Percentiles rank a stretch among this genome's conserved stretches.
phyloP scores from a whole-genome alignment of 2,888 invertebrate species.

The Dryocosmus kuriphilus region DNA sequence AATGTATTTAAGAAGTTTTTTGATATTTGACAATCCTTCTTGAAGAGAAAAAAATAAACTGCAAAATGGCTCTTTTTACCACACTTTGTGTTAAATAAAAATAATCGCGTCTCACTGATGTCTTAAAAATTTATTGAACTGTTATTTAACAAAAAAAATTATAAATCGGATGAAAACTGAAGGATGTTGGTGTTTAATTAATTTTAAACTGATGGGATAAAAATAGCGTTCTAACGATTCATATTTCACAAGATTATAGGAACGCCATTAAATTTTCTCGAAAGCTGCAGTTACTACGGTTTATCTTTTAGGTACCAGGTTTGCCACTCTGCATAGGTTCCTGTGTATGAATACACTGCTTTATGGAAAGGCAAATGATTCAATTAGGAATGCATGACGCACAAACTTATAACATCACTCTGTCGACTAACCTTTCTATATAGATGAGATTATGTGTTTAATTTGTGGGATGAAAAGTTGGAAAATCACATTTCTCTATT shows the following conservation, averaged over 20 bases:
- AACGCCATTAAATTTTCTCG: slow-evolving; percentile 37
- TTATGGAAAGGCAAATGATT: background rate
- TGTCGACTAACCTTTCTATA: background rate
- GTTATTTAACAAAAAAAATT: too few species aligned
- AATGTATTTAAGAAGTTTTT: too few species aligned
- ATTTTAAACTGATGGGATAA: slow-evolving; percentile 28
- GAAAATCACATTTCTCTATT: background rate
- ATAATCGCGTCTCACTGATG: too few species aligned
- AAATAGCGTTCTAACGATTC: slow-evolving; percentile 36
- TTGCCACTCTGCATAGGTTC: slow-evolving; percentile 14
- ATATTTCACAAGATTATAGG: slow-evolving; percentile 33
- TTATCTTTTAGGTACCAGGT: slow-evolving; percentile 27
- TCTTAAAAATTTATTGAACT: too few species aligned
- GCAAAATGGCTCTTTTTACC: too few species aligned
- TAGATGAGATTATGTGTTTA: background rate
- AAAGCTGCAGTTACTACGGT: slow-evolving; percentile 25
- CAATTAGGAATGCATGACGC: slow-evolving; percentile 16
- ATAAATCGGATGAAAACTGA: too few species aligned
- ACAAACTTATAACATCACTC: background rate
- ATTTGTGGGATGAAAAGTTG: background rate
- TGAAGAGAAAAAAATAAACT: too few species aligned
- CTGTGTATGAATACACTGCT: slow-evolving; percentile 11
- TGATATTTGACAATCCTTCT: too few species aligned
- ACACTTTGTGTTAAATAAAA: too few species aligned
- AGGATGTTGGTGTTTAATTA: slow-evolving; percentile 34